Conservation (phyloP, 2,888 invertebrate genomes). For the Keiferia lycopersicella region DNA sequence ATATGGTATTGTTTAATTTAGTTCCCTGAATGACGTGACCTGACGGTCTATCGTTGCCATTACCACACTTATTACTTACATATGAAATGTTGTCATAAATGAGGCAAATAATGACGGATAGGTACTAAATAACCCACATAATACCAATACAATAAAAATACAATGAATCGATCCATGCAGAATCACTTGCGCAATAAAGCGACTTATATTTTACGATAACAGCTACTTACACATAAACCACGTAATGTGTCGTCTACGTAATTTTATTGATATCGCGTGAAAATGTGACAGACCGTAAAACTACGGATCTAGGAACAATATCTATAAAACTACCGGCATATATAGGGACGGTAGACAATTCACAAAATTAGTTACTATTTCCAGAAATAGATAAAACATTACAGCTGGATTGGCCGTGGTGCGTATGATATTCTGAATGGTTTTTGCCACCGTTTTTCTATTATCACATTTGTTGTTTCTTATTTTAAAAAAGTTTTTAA, state of each 20-base stretch:
- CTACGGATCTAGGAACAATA: not conserved
- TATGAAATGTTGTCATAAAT: no score
- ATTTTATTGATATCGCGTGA: constrained; percentile 39
- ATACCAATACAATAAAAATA: constrained; percentile 18
- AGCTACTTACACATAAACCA: constrained; percentile 35
- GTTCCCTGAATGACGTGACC: no score
- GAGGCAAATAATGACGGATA: no score
- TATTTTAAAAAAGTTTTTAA: constrained; percentile 33
- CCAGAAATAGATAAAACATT: no score
- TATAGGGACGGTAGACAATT: no score
- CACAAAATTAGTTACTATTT: no score
- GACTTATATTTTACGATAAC: constrained; percentile 30
- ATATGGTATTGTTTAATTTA: no score
- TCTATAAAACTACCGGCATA: not conserved
- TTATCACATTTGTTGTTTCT: constrained; percentile 51
- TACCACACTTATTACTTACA: no score
- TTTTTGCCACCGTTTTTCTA: constrained; percentile 44
- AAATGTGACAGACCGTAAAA: no score
- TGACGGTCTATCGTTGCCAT: no score
- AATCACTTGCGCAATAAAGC: constrained; percentile 23
- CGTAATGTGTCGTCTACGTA: constrained; percentile 35
- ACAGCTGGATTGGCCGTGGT: constrained; percentile 66
- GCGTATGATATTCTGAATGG: constrained; percentile 61
- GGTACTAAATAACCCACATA: not conserved
- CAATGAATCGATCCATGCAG: not conserved